Evolutionary conservation across 2,888 invertebrate genomes (phyloP).

Genomic region (Hirtodrosophila histrioides): DNA sequence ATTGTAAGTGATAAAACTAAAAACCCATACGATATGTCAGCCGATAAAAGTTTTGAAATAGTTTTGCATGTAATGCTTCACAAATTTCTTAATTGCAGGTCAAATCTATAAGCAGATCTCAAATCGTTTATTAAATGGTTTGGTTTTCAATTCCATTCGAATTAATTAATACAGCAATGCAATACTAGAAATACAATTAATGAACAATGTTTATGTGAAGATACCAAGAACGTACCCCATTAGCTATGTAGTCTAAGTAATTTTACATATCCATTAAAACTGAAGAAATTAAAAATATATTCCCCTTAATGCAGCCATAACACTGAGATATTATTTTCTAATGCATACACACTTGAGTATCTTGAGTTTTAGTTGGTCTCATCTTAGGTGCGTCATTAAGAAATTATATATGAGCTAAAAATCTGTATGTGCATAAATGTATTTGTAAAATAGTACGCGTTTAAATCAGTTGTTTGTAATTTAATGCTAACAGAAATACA

Average conservation of each 20-base stretch:
- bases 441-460: constrained; percentile 44
- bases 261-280: constrained; percentile 70
- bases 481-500: constrained; percentile 55
- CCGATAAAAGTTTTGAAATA: constrained; percentile 29
- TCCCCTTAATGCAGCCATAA: constrained; percentile 56
- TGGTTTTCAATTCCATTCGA: constrained; percentile 18
- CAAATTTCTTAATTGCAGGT: constrained; percentile 26
- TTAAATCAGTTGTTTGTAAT: constrained; percentile 71
- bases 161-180: constrained; percentile 9
- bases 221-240: constrained; percentile 26
- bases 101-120: constrained; percentile 3
- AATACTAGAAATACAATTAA: constrained; percentile 12
- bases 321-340: constrained; percentile 67
- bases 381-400: constrained; percentile 24
- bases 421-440: constrained; percentile 35
- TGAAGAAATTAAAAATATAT: constrained; percentile 6
- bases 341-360: constrained; percentile 3
- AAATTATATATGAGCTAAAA: constrained; percentile 8
- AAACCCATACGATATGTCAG: constrained; percentile 25
- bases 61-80: constrained; percentile 69
- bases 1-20: constrained; percentile 31
- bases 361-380: constrained; percentile 7
- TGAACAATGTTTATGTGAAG: constrained; percentile 28
- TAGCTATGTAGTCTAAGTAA: constrained; percentile 71
- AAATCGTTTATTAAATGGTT: constrained; percentile 27